Evolutionary conservation across 2,888 invertebrate genomes (phyloP).

Genomic region (Cantharis rufa): DNA sequence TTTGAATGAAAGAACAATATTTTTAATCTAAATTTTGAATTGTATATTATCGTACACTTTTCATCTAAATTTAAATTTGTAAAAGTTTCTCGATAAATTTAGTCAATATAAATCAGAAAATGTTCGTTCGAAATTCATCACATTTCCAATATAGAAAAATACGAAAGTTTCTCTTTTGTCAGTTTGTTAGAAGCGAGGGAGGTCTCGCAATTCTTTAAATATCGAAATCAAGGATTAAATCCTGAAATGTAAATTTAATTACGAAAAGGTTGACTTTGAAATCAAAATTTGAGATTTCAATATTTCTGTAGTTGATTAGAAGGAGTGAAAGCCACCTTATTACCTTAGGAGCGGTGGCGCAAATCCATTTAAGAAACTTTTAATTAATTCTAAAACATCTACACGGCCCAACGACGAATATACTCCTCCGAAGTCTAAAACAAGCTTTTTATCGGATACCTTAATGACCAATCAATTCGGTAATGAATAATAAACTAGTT

Average conservation of each 20-base stretch:
- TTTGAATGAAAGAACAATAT: neutral
- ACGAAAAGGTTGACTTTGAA: neutral
- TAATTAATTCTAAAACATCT: conserved; percentile 43
- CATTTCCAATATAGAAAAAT: neutral
- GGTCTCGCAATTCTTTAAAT: neutral
- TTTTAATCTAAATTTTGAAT: neutral
- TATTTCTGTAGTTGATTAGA: conserved; percentile 37
- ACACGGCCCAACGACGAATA: conserved; percentile 35
- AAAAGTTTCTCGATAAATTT: neutral
- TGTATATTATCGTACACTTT: neutral
- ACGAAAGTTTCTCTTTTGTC: neutral
- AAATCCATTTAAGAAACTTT: conserved; percentile 42
- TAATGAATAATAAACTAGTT: conserved; percentile 14
- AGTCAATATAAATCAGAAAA: neutral
- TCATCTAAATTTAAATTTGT: neutral
- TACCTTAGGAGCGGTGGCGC: conserved; percentile 37
- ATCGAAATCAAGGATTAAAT: neutral
- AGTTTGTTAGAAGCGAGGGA: neutral
- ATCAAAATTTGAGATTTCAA: conserved; percentile 13
- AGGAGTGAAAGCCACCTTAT: conserved; percentile 30
- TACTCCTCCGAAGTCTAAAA: conserved; percentile 30
- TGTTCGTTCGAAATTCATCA: neutral
- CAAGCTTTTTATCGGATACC: conserved; percentile 37
- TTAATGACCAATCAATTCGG: conserved; percentile 38
- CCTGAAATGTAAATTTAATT: neutral